Base-by-base conservation (phyloP, 2,797 vertebrate genomes). In the Eupleurogrammus muticus region DNA sequence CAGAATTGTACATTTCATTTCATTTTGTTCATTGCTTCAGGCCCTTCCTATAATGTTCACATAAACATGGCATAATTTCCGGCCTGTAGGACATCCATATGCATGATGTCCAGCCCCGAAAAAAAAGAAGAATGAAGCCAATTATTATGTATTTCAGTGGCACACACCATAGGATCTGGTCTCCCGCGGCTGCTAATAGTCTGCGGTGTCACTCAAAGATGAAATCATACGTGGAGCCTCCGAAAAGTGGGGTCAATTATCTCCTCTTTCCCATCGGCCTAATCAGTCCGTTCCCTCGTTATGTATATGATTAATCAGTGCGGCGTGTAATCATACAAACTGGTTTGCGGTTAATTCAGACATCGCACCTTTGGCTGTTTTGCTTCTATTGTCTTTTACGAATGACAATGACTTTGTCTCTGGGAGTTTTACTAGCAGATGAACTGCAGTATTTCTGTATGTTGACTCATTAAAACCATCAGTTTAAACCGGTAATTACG, bases 151-250 rank as follows among this genome's bases (percentile, higher is more conserved):
- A 53, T 85, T 82, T 79, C 38, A 66, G 5, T 40, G 46, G 65
- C 51, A 14, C 42, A 47, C 72, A 21, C 69, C 4, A 5, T 58
- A 49, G 72, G 70, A 64, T 57, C 62, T 40, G 38, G 38, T 66
- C 58, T 64, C 66, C 70, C 32, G 79, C 50, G 67, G 82, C 77
- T 68, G 62, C 74, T 84, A 80, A 78, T 84, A 58, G 75, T 73
- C 80, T 83, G 64, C 47, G 16, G n/a, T 80, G 90, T 76, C 85
- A 85, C 75, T 90, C 87, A 86, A 70, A 79, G 35, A 75, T 56
- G 54, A 81, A 81, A 78, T 79, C 56, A 28, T 73, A 76, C 67
- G 75, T 63, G 44, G 59, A 24, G 54, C 68, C 35, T 83, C 46
- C 23, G 28, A 28, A 67, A 74, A 88, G 68, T 53, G 34, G 73